These are phyloP conservation scores for Pogonognathellus flavescens DNA, from an alignment of 1,140 invertebrate species.

Conservation along the genomic window DNA sequence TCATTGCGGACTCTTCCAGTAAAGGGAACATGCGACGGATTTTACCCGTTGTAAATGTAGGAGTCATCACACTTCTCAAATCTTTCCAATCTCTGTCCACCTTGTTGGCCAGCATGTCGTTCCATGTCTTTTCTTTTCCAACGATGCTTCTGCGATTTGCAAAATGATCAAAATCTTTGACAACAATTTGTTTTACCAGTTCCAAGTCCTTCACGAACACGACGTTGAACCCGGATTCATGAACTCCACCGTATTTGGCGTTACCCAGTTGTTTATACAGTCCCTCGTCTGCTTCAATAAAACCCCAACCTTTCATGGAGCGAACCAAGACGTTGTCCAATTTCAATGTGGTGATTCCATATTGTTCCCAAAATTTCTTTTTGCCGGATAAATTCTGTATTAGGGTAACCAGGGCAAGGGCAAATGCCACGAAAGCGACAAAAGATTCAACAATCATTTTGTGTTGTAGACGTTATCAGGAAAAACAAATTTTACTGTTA, in stretches of 20 bases:
- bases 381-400: too few species aligned
- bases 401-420: too few species aligned
- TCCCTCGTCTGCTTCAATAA: too few species aligned
- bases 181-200: conserved; percentile 16
- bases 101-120: background rate
- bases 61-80: conserved; percentile 41
- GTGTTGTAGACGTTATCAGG: too few species aligned
- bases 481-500: too few species aligned
- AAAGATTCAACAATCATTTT: too few species aligned
- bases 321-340: too few species aligned
- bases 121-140: background rate
- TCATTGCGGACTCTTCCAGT: background rate
- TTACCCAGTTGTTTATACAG: too few species aligned
- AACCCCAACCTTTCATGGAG: too few species aligned
- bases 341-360: too few species aligned
- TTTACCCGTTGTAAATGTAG: conserved; percentile 59
- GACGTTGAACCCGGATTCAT: conserved; percentile 53
- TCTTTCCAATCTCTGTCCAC: conserved; percentile 53
- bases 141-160: background rate
- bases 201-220: conserved; percentile 52
- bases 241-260: background rate
- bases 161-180: conserved; percentile 57
- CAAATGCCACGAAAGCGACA: too few species aligned
- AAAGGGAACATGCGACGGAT: conserved; percentile 50
- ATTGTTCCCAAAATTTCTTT: too few species aligned